Percentiles rank a stretch among this genome's conserved stretches.
These are phyloP conservation scores for Meiosimyza decipiens DNA, from an alignment of 2,888 invertebrate species.

Conservation along the genomic window DNA sequence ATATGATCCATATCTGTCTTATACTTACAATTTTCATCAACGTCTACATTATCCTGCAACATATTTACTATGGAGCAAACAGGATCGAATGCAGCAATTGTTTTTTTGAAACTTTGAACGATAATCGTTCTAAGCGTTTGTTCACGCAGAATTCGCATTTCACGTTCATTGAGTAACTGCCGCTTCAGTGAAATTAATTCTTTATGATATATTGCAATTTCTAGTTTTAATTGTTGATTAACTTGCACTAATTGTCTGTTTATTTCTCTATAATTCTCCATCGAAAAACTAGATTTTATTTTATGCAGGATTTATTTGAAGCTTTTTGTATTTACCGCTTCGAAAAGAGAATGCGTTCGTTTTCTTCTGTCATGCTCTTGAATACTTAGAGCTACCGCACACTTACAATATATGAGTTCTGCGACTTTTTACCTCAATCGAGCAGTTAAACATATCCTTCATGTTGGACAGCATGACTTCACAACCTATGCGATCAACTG, in stretches of 20 bases:
- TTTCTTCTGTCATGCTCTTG: no score
- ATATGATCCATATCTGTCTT: no score
- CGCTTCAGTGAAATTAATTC: slow-evolving; percentile 38
- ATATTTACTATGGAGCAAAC: slow-evolving; percentile 15
- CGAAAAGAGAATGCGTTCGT: no score
- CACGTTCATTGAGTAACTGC: slow-evolving; percentile 40
- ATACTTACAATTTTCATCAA: not conserved
- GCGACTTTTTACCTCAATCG: no score
- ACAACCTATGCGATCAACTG: no score
- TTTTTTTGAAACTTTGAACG: slow-evolving; percentile 15
- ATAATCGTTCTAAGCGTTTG: slow-evolving; percentile 15
- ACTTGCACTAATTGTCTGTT: slow-evolving; percentile 46
- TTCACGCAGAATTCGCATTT: slow-evolving; percentile 16
- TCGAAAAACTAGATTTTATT: slow-evolving; percentile 22
- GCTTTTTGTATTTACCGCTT: no score
- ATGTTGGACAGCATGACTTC: no score
- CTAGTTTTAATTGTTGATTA: slow-evolving; percentile 37
- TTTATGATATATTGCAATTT: slow-evolving; percentile 32
- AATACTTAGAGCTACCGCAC: no score
- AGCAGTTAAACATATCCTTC: no score
- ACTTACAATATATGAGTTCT: no score
- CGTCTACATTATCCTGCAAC: not conserved
- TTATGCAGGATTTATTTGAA: no score
- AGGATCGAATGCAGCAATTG: slow-evolving; percentile 25
- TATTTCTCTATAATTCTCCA: slow-evolving; percentile 48